Percentiles rank a stretch among this genome's conserved stretches.
These are phyloP conservation scores for Autographa pulchrina DNA, from an alignment of 2,888 invertebrate genomes.

Conservation along the genomic window DNA sequence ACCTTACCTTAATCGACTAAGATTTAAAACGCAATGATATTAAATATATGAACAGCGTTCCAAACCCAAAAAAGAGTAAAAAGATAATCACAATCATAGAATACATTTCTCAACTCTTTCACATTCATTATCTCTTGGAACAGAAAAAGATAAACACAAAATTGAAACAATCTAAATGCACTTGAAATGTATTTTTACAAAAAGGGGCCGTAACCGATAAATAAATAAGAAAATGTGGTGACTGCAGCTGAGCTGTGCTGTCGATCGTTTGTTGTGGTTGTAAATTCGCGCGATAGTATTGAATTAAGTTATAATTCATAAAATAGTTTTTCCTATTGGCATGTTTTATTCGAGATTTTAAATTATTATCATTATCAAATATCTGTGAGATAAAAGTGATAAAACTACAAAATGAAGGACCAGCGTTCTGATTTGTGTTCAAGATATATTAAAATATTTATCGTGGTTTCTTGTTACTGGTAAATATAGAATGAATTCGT, in stretches of 20 bases:
- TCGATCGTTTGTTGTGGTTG: not conserved
- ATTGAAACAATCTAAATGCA: not conserved
- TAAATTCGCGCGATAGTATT: not conserved
- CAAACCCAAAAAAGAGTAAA: not conserved
- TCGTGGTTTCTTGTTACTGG: constrained; percentile 94
- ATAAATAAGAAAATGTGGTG: not conserved
- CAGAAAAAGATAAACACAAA: not conserved
- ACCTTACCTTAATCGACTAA: accelerated
- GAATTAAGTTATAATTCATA: not conserved
- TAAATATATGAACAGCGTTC: not conserved
- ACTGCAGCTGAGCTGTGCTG: not conserved
- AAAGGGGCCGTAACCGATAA: not conserved
- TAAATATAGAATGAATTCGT: constrained; percentile 75
- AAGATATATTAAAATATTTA: constrained; percentile 92
- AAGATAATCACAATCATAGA: not conserved
- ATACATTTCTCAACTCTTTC: not conserved
- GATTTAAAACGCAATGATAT: not conserved
- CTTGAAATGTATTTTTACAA: not conserved
- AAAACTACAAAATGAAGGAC: constrained; percentile 71
- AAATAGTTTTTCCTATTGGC: not conserved
- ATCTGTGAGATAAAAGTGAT: not conserved
- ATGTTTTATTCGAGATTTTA: not conserved
- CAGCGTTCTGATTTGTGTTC: constrained; percentile 80
- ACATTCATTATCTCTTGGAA: not conserved
- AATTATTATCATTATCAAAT: not conserved